These are phyloP conservation scores for human (Homo sapiens) DNA, from an alignment of 2,113 vertebrate species.

Conservation along the genomic window GRCh38 chrX:17242001-17242500, in stretches of 20 bases:
- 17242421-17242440: background rate
- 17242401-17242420: slow-evolving; percentile 5
- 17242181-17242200: background rate
- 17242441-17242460: background rate
- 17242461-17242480: background rate
- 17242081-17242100: slow-evolving; percentile 18
- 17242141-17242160: background rate
- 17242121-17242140: background rate
- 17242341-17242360: background rate
- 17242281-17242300: background rate
- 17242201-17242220: background rate
- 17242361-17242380: background rate
- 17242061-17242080: slow-evolving; percentile 3
- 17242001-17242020: background rate
- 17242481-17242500: slow-evolving; percentile 21
- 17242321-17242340: background rate
- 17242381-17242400: background rate
- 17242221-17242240: background rate
- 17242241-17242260: background rate
- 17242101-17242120: slow-evolving; percentile 18
- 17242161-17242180: background rate
- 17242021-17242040: background rate
- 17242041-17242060: background rate
- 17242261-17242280: background rate
- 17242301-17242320: background rate